Evolutionary conservation across 2,113 vertebrate genomes (phyloP).

Genomic region (Salvelinus sp.): DNA sequence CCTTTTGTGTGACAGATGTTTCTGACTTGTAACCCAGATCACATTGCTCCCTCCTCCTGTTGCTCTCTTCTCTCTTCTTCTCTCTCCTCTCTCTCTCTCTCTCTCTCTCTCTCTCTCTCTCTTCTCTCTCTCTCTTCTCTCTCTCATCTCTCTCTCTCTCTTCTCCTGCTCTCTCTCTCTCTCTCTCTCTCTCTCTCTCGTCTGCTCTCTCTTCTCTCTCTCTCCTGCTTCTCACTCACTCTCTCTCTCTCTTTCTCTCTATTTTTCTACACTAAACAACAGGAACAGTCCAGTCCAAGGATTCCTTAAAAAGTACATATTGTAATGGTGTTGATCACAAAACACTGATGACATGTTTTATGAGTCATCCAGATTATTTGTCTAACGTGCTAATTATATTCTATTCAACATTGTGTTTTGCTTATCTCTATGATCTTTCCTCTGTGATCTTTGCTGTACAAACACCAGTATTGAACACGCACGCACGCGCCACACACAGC

Average conservation of each 20-base stretch:
- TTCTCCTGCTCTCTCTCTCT: not conserved
- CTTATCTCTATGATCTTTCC: no score
- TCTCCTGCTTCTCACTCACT: constrained; percentile 2
- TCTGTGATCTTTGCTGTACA: no score
- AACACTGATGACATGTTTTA: no score
- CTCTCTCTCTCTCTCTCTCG: no score
- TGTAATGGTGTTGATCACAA: no score
- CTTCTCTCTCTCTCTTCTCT: no score
- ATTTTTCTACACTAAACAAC: not conserved
- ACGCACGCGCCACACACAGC: no score
- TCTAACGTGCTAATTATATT: not conserved
- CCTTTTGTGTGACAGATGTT: constrained; percentile 73
- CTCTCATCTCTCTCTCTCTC: not conserved
- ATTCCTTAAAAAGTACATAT: not conserved
- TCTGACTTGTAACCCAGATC: constrained; percentile 59
- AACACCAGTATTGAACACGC: no score
- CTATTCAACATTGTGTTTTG: not conserved
- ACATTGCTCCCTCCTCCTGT: constrained; percentile 40
- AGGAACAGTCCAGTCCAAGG: not conserved
- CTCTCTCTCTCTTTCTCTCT: not conserved
- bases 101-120: not conserved
- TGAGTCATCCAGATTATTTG: not conserved
- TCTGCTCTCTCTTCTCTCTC: not conserved
- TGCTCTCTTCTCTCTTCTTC: constrained; percentile 1
- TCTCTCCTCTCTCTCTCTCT: constrained; percentile 1